These are phyloP conservation scores for Sialia sialis DNA, from an alignment of 2,113 vertebrate species.

Conservation along the genomic window DNA sequence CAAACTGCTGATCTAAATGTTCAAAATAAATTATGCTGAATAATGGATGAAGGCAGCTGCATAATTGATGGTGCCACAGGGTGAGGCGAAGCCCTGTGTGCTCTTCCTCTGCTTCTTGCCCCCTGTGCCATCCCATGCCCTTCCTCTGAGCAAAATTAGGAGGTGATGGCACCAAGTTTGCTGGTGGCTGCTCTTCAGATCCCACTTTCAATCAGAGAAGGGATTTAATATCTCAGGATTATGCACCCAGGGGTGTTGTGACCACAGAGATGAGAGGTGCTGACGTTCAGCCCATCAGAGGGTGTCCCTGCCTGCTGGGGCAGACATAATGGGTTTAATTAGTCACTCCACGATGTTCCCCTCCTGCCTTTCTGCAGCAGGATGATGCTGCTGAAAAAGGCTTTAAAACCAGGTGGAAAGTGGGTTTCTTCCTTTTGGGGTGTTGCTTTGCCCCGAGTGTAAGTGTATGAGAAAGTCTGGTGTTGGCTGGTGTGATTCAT, in stretches of 20 bases:
- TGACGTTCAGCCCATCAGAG: not conserved
- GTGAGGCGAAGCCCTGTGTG: not conserved
- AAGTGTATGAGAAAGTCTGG: not conserved
- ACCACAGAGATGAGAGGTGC: not conserved
- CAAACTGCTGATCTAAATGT: constrained; percentile 73
- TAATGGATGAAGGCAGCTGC: constrained; percentile 73
- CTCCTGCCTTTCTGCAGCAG: not conserved
- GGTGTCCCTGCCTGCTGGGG: not conserved
- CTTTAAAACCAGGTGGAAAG: not conserved
- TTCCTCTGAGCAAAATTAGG: not conserved
- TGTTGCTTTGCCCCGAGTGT: not conserved
- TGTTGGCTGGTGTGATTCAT: not conserved
- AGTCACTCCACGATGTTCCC: not conserved
- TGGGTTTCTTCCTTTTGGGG: not conserved
- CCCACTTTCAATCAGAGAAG: not conserved
- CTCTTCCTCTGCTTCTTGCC: not conserved
- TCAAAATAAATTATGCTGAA: constrained; percentile 75
- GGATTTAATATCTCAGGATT: not conserved
- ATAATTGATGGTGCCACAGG: constrained; percentile 67
- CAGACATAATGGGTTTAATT: not conserved
- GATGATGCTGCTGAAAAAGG: not conserved
- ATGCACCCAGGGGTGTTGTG: not conserved
- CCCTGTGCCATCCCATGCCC: not conserved
- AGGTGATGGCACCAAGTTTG: not conserved
- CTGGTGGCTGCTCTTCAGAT: not conserved